These are phyloP conservation scores for Esox lucius DNA, from an alignment of 2,797 vertebrate species.

Conservation along the genomic window DNA sequence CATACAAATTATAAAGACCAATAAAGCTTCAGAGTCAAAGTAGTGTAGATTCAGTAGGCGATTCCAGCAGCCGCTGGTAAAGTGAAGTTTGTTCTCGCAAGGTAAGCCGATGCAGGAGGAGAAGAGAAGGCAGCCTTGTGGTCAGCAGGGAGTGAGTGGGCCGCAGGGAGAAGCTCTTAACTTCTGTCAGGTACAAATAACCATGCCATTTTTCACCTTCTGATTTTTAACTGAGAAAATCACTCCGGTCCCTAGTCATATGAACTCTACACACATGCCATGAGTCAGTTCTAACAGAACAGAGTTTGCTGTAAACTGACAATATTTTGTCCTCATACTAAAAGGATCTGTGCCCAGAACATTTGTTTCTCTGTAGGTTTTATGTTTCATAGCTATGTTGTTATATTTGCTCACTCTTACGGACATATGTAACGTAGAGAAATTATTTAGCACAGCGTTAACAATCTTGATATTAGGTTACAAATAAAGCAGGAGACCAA, in stretches of 20 bases:
- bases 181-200: conserved; percentile 87
- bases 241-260: conserved; percentile 75
- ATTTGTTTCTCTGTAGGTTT: conserved; percentile 31
- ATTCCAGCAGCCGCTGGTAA: conserved; percentile 52
- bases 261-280: conserved; percentile 77
- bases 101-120: conserved; percentile 76
- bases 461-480: neutral
- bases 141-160: conserved; percentile 77
- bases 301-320: conserved; percentile 29
- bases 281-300: conserved; percentile 72
- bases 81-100: conserved; percentile 67
- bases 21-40: conserved; percentile 28
- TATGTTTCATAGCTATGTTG: neutral
- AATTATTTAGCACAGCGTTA: neutral
- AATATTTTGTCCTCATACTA: conserved; percentile 27
- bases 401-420: neutral
- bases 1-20: conserved; percentile 10
- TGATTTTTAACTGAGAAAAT: conserved; percentile 80
- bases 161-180: conserved; percentile 83
- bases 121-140: conserved; percentile 69
- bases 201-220: conserved; percentile 81
- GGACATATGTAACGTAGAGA: neutral
- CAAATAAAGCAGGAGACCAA: too few relatives aligned
- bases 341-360: neutral
- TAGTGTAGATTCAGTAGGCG: conserved; percentile 43